These are phyloP conservation scores for Suricata suricatta DNA, from an alignment of 2,113 vertebrate species.

Conservation along the genomic window DNA sequence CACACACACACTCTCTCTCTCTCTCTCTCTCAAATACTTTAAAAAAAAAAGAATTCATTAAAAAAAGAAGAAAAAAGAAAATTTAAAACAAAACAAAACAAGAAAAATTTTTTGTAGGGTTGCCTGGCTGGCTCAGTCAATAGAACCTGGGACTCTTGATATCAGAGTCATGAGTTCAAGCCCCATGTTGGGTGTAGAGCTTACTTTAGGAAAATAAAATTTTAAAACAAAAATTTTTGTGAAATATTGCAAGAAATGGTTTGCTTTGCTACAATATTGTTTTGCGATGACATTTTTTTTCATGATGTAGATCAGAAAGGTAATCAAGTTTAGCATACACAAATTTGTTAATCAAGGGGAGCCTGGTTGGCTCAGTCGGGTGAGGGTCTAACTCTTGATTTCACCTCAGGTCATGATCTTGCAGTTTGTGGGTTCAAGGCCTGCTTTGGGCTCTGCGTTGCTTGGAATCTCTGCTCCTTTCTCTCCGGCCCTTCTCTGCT, in stretches of 20 bases:
- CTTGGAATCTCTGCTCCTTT: no score
- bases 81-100: not conserved
- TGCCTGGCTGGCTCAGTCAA: not conserved
- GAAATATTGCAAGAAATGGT: not conserved
- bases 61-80: not conserved
- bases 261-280: not conserved
- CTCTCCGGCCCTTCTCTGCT: no score
- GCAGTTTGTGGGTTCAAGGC: no score
- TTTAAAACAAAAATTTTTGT: not conserved
- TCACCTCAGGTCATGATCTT: no score
- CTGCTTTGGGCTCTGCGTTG: no score
- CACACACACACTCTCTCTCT: no score
- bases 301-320: not conserved
- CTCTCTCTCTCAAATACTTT: no score
- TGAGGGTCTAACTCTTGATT: no score
- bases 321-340: not conserved
- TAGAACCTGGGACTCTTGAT: not conserved
- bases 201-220: not conserved
- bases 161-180: not conserved
- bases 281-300: slow-evolving; percentile 20
- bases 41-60: not conserved
- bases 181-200: not conserved
- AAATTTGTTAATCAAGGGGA: not conserved
- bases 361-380: no score
- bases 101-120: not conserved